Evolutionary conservation across 2,888 invertebrate genomes (phyloP).

Genomic region (Polyommatus icarus): DNA sequence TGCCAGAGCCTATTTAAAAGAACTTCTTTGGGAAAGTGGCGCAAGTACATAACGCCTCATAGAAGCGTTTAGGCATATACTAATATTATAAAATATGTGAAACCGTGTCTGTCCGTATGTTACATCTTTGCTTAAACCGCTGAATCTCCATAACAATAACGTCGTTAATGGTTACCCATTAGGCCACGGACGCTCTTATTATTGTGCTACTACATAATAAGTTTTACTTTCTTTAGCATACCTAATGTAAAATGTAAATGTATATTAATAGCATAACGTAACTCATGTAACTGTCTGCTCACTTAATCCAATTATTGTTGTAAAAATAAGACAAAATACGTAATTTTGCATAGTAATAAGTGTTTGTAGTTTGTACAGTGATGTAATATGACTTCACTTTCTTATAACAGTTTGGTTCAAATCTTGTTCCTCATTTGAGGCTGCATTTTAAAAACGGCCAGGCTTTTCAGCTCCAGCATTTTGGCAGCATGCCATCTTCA

Average conservation of each 20-base stretch:
- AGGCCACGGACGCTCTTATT: no score
- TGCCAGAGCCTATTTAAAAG: background rate
- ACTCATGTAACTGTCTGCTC: slow-evolving; percentile 3
- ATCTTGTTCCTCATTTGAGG: background rate
- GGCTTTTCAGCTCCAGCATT: background rate
- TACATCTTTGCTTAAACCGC: no score
- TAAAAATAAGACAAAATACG: background rate
- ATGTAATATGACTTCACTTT: background rate
- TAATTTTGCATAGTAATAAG: background rate
- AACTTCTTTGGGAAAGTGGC: background rate
- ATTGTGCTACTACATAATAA: background rate
- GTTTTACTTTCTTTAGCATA: slow-evolving; percentile 2
- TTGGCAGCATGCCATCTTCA: background rate
- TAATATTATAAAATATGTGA: no score
- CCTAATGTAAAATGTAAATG: background rate
- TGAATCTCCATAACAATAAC: no score
- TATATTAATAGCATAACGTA: background rate
- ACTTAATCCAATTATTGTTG: background rate
- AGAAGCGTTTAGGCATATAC: no score
- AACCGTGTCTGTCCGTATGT: no score
- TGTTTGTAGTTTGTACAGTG: background rate
- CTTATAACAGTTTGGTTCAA: background rate
- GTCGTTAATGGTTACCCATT: no score
- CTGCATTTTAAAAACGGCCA: background rate
- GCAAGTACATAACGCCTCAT: no score